A percentile compares a stretch with the other conserved stretches of the same genome.
Evolutionary conservation across 2,888 invertebrate genomes (phyloP).

Genomic region (Apodemia duryi): DNA sequence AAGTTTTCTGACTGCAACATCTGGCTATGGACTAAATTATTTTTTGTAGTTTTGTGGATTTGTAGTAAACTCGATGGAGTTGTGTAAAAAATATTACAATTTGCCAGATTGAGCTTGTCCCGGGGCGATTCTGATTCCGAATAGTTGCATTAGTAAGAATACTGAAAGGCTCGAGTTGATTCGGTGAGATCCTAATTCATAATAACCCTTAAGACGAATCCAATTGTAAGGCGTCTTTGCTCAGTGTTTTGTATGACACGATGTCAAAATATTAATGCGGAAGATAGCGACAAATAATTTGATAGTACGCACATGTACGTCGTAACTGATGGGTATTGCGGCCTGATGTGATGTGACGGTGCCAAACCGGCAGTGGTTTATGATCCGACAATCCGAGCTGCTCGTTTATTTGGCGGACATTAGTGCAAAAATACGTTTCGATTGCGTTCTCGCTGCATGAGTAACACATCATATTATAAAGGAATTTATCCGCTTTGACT

Average conservation of each 20-base stretch:
- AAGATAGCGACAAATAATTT: constrained; percentile 46
- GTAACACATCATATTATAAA: background rate
- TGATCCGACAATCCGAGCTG: constrained; percentile 21
- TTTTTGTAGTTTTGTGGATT: too few relatives aligned
- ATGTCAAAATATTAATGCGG: constrained; percentile 57
- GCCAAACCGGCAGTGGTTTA: constrained; percentile 45
- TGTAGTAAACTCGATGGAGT: too few relatives aligned
- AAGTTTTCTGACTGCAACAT: too few relatives aligned
- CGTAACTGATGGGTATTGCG: constrained; percentile 35
- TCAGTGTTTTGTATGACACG: constrained; percentile 48
- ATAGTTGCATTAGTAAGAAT: too few relatives aligned
- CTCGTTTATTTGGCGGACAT: constrained; percentile 17
- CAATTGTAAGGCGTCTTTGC: background rate
- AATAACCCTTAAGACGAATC: background rate
- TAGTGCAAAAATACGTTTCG: constrained; percentile 1
- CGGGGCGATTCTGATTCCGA: too few relatives aligned
- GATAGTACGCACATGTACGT: constrained; percentile 58
- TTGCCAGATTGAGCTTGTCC: too few relatives aligned
- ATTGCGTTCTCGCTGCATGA: background rate
- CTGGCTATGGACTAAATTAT: too few relatives aligned
- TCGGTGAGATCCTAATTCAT: too few relatives aligned
- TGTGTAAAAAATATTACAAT: too few relatives aligned
- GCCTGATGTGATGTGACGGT: constrained; percentile 46
- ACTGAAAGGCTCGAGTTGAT: too few relatives aligned
- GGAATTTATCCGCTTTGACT: too few relatives aligned